A percentile compares a stretch with the other conserved stretches of the same genome.
These are phyloP conservation scores for Esperia sulphurella DNA, from an alignment of 2,888 invertebrate genomes.

Conservation along the genomic window DNA sequence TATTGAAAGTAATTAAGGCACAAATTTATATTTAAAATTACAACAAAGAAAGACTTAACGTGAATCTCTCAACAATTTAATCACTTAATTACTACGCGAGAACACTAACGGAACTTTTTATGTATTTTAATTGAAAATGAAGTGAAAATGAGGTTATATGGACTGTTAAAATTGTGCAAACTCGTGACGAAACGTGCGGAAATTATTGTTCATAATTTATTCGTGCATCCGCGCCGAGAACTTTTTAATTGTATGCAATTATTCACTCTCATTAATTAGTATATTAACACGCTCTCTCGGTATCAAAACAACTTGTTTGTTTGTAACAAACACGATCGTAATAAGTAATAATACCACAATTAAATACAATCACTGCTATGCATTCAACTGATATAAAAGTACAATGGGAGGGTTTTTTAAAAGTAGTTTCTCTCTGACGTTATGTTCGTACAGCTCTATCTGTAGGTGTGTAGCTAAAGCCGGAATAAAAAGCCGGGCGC, in stretches of 20 bases:
- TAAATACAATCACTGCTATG: too few species aligned
- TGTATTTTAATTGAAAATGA: conserved; percentile 3
- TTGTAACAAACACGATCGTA: not conserved
- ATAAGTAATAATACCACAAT: not conserved
- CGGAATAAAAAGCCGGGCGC: conserved; percentile 68
- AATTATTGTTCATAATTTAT: conserved; percentile 18
- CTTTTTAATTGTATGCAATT: conserved; percentile 21
- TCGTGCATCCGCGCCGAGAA: conserved; percentile 8
- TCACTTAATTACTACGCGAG: conserved; percentile 6
- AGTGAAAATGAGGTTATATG: conserved; percentile 11
- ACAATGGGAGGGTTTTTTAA: too few species aligned
- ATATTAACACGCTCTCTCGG: conserved; percentile 13
- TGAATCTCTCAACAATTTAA: conserved; percentile 4
- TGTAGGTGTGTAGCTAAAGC: conserved; percentile 33
- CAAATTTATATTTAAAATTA: not conserved
- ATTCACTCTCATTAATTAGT: conserved; percentile 16
- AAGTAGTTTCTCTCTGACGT: too few species aligned
- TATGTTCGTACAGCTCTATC: not conserved
- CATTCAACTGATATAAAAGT: too few species aligned
- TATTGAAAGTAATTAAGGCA: not conserved
- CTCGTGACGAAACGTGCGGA: conserved; percentile 19
- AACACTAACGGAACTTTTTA: conserved; percentile 6
- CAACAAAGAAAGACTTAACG: not conserved
- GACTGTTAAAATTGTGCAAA: conserved; percentile 17
- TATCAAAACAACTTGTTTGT: conserved; percentile 8